These are phyloP conservation scores for Apamea epomidion DNA, from an alignment of 2,888 invertebrate genomes.

Conservation along the genomic window DNA sequence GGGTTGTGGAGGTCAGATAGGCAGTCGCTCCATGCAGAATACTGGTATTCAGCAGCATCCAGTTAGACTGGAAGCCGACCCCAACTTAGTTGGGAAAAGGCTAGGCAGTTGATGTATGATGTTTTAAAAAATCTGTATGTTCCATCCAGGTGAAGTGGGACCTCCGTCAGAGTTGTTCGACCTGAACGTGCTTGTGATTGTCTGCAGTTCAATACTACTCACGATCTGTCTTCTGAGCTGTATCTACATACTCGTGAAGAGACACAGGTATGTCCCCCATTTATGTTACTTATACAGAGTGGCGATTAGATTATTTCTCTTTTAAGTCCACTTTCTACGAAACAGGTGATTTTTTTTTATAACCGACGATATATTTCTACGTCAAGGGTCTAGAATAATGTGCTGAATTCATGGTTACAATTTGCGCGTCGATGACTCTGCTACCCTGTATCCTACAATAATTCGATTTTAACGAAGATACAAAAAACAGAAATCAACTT, in stretches of 20 bases:
- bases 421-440: too few species aligned
- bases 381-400: too few species aligned
- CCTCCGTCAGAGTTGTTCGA: constrained; percentile 87
- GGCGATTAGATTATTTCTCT: too few species aligned
- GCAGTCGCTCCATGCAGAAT: not conserved
- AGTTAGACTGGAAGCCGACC: not conserved
- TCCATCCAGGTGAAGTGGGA: constrained; percentile 83
- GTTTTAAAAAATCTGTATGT: not conserved
- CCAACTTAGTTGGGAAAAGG: too few species aligned
- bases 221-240: constrained; percentile 84
- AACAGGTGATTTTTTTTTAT: too few species aligned
- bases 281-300: not conserved
- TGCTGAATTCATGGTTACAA: too few species aligned
- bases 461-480: not conserved
- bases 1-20: not conserved
- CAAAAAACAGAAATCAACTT: not conserved
- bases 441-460: not conserved
- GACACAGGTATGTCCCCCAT: constrained; percentile 77
- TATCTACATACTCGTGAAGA: constrained; percentile 84
- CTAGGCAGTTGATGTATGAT: too few species aligned
- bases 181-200: constrained; percentile 86
- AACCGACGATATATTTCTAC: too few species aligned
- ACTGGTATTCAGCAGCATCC: not conserved
- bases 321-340: too few species aligned
- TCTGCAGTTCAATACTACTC: constrained; percentile 86